These are phyloP conservation scores for Clarias gariepinus DNA, from an alignment of 2,113 vertebrate genomes.

Conservation along the genomic window DNA sequence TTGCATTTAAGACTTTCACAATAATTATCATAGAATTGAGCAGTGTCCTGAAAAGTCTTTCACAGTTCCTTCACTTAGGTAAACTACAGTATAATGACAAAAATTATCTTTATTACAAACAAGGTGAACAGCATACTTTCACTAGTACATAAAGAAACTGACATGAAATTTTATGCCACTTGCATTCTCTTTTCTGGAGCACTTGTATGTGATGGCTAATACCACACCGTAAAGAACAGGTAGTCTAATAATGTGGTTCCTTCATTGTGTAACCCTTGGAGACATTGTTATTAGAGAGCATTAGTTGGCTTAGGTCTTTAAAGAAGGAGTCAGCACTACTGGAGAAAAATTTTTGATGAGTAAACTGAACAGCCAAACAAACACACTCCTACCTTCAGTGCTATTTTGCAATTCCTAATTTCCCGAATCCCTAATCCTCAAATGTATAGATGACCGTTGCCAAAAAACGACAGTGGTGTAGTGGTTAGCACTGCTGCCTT, in stretches of 20 bases:
- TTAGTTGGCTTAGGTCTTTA: not conserved
- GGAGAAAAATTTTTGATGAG: too few species aligned
- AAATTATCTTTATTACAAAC: not conserved
- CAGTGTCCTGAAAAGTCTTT: not conserved
- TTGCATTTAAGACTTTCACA: not conserved
- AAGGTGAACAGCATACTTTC: not conserved
- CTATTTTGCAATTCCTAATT: too few species aligned
- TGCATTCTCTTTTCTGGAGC: too few species aligned
- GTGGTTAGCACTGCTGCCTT: too few species aligned
- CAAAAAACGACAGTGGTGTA: too few species aligned
- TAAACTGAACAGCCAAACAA: too few species aligned
- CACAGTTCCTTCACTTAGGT: not conserved
- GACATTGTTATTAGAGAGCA: not conserved
- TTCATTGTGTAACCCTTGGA: not conserved
- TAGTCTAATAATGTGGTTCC: not conserved
- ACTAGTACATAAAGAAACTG: not conserved
- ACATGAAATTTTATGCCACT: not conserved
- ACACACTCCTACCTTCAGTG: too few species aligned
- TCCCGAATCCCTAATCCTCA: too few species aligned
- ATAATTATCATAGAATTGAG: not conserved
- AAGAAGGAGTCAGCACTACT: too few species aligned
- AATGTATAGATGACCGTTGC: too few species aligned
- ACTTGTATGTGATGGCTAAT: not conserved
- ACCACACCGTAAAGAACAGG: not conserved
- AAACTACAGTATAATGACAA: not conserved